Evolutionary conservation across 2,113 vertebrate genomes (phyloP), one percentile per base, ranked within the genome.

Genomic region (Cranoglanis bouderius): DNA sequence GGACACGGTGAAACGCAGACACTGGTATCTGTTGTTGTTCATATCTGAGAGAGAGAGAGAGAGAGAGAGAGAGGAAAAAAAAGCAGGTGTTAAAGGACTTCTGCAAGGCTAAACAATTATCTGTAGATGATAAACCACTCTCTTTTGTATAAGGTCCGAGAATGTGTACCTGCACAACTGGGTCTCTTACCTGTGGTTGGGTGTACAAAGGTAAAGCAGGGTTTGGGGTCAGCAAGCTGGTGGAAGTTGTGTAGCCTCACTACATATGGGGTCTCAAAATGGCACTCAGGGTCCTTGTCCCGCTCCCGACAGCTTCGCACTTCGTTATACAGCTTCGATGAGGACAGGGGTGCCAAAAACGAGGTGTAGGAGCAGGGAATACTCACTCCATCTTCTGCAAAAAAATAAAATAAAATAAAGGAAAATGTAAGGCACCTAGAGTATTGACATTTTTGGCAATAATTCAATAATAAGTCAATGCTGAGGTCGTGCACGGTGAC

Each of bases 281-380:
- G 97, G 82, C 96, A 96, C 96, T 98, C 95, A 0, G 94, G 92
- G 90, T 98, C 96, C 72, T 97, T 97, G 94, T 98, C 97, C 6
- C 97, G 96, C 81, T 98, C 97, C 19, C 97, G 95, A 91, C 97
- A 98, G 4, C 95, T 96, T 26, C 97, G 94, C 0, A 98, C 97
- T 93, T 98, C 97, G 0, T 98, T 98, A 93, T 98, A 98, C 18
- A 98, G 95, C 93, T 98, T 98, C n/a, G 97, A 98, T 43, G 97
- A 98, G 0, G 97, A 98, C 89, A 98, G 95, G 1, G 97, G 97
- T 32, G 97, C 97, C 93, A 98, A 92, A 90, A 96, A 98, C 77
- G 97, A 98, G 0, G 97, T 98, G 88, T 98, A 98, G 29, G 96
- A 96, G 46, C 95, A 94, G 6, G 97, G 97, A 91, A 98, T 98